Evolutionary conservation across 2,888 invertebrate species (phyloP).

Genomic region (Teleiodes luculella): DNA sequence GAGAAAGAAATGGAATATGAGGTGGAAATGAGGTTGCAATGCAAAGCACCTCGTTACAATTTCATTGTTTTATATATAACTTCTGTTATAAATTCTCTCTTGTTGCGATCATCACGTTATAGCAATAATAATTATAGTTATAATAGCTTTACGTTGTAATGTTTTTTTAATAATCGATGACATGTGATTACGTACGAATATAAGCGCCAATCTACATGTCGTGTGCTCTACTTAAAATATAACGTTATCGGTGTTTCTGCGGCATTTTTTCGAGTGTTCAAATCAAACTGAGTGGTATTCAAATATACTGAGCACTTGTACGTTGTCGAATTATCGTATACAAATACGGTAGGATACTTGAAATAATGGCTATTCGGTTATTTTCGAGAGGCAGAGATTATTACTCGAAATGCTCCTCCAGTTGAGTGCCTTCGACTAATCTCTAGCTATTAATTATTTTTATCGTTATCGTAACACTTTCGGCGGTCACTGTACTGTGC

Average conservation of each 20-base stretch:
- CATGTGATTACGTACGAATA: no score
- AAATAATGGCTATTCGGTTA: constrained; percentile 69
- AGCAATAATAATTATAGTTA: no score
- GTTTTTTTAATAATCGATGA: no score
- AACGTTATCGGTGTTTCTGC: background rate
- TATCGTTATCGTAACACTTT: constrained; percentile 75
- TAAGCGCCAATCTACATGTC: no score
- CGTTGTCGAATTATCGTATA: constrained; percentile 51
- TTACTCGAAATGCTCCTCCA: constrained; percentile 76
- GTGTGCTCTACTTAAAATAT: background rate
- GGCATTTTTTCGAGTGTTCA: constrained; percentile 8
- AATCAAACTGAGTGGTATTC: constrained; percentile 25
- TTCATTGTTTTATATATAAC: no score
- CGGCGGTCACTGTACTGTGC: constrained; percentile 49
- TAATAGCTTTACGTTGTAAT: no score
- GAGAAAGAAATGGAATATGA: no score
- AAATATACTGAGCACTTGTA: constrained; percentile 17
- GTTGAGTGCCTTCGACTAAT: constrained; percentile 73
- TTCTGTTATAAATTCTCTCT: no score
- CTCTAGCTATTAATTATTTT: constrained; percentile 77
- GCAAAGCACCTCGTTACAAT: no score
- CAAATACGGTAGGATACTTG: constrained; percentile 67
- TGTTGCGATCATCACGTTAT: no score
- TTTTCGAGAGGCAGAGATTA: constrained; percentile 73
- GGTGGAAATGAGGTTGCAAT: no score